Conservation (phyloP, 1,140 invertebrate genomes). For the Dufourea novaeangliae region DNA sequence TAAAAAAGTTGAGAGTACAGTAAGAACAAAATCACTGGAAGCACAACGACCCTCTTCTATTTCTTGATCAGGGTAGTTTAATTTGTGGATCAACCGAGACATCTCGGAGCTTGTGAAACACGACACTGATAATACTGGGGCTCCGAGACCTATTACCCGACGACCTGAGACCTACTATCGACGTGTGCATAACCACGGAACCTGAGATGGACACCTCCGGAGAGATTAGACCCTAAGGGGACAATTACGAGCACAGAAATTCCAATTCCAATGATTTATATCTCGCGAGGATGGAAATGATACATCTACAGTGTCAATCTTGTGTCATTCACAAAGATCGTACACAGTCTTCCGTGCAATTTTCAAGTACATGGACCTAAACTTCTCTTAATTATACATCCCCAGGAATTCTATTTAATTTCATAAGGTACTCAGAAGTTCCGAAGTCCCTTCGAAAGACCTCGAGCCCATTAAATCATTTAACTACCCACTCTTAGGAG, state of each 20-base stretch:
- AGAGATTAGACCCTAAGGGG: not conserved
- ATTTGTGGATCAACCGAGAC: constrained; percentile 2
- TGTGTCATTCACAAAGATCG: not conserved
- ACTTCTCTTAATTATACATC: too few species aligned
- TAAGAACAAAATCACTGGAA: not conserved
- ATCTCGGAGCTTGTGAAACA: not conserved
- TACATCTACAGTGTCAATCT: not conserved
- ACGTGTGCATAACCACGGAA: not conserved
- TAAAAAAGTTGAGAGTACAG: not conserved
- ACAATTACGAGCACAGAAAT: constrained; percentile 2
- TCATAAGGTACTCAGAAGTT: too few species aligned
- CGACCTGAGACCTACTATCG: constrained; percentile 3
- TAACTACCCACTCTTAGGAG: too few species aligned
- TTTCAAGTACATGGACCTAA: too few species aligned
- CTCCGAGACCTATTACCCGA: not conserved
- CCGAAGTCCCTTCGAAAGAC: too few species aligned
- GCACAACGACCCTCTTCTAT: not conserved
- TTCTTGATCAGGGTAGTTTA: not conserved
- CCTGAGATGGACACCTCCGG: not conserved
- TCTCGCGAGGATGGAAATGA: not conserved
- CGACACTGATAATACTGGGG: constrained; percentile 1
- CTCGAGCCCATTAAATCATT: too few species aligned
- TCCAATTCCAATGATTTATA: not conserved
- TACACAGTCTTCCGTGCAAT: too few species aligned
- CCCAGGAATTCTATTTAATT: too few species aligned